Evolutionary conservation across 23 tunicate species (phyloP), one percentile per base, ranked within the genome.

Genomic region (Clavelina lepadiformis): DNA sequence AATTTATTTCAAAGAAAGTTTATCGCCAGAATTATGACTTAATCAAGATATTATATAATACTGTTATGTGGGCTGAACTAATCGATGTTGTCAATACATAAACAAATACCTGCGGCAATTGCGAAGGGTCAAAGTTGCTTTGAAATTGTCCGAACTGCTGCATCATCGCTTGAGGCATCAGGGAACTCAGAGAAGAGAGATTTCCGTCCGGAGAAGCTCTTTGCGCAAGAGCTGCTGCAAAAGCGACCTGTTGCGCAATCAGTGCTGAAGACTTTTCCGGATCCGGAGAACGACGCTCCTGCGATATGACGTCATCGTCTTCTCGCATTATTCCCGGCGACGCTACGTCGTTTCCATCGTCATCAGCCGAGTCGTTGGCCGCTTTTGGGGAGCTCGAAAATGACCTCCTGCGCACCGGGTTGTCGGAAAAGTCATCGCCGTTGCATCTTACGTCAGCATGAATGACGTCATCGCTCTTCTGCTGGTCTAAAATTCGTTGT

Each of bases 61-160:
- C n/a, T n/a, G n/a, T n/a, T n/a, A n/a, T n/a, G n/a, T n/a, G n/a
- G n/a, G n/a, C n/a, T 13, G n/a, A 28, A 30, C n/a, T 19, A 30
- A 26, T 23, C 22, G 19, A 26, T 61, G 27, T 11, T 55, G 13
- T 20, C 11, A 23, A 55, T 20, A 26, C 11, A n/a, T n/a, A n/a
- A n/a, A n/a, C n/a, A n/a, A n/a, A n/a, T 46, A 78, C 80, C 75
- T 78, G 95, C 1, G 95, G 85, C 15, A 86, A 51, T 37, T 86
- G 95, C 8, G 85, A 41, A 1, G 85, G 80, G 55, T 86, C 85
- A n/a, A 78, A 50, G 38, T 31, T 65, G 0, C 69, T 80, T 49
- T 61, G 95, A 57, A 86, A 77, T 41, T 86, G 95, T 5, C 95
- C 85, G 38, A 86, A 78, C 35, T 86, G 84, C 33, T 78, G 84